Base-by-base conservation (phyloP, 2,797 vertebrate genomes). In the Ara ararauna region DNA sequence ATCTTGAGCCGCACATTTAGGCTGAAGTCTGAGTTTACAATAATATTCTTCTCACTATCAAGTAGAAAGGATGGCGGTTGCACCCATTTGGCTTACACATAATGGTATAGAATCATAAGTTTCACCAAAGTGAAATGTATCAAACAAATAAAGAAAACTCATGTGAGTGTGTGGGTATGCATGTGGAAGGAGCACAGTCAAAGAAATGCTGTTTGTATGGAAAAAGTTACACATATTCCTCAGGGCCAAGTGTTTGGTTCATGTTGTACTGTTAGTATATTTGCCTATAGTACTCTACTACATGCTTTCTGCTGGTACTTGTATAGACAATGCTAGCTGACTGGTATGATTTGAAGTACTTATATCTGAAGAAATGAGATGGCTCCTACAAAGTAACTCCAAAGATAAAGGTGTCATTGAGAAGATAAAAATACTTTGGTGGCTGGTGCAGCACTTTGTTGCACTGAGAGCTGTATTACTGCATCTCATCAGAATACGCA, bases 91-190 rank as follows among this genome's bases (percentile, higher is more conserved):
- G 20, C 8, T 58, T 78, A 58, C 2, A 7, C 7, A 3, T 51
- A 76, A 58, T 8, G 24, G 5, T 58, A 16, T 13, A 56, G 3
- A 0, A 0, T 40, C 22, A 11, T 11, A 76, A 50, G 11, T 58
- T 78, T 75, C 62, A 71, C 12, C 19, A n/a, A 78, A 82, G 19
- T 19, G 38, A 75, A 73, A 65, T 38, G 4, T 47, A 44, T 58
- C 15, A 50, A 75, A 30, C 5, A 32, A 22, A 40, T 36, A 34
- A 62, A 80, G 23, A 58, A 62, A 56, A 4, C 36, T 5, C 5
- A 2, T 10, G 20, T 58, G 36, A 0, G 1, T 0, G 3, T 13
- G 19, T 30, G 15, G 34, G 15, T 15, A 12, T 29, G 30, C 8
- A 23, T 9, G 11, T 26, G 29, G n/a, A 61, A 68, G 40, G 23